A percentile compares a stretch with the other conserved stretches of the same genome.
phyloP scores from a whole-genome alignment of 2,797 vertebrate genomes.

The Sphaeramia orbicularis region DNA sequence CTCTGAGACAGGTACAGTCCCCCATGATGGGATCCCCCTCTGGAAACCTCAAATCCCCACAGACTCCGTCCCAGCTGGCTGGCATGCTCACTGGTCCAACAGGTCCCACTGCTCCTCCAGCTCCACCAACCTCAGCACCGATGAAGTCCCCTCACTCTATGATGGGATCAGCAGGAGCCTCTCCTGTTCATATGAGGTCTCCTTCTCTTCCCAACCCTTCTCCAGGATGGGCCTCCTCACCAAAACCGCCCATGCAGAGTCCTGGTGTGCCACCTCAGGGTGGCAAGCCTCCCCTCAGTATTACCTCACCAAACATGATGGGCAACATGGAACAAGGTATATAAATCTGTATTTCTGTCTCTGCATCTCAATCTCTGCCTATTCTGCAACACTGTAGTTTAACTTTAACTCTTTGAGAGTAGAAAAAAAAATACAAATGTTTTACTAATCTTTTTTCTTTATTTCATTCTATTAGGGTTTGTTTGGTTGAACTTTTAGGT shows the following conservation, averaged over 20 bases:
- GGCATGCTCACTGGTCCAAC: conserved; percentile 95
- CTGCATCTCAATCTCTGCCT: background rate
- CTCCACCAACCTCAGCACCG: conserved; percentile 91
- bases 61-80: conserved; percentile 98
- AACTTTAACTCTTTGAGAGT: too few relatives aligned
- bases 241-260: conserved; percentile 98
- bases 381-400: background rate
- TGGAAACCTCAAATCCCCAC: conserved; percentile 98
- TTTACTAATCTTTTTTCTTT: background rate
- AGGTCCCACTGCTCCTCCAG: conserved; percentile 90
- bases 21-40: conserved; percentile 99
- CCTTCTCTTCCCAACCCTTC: conserved; percentile 98
- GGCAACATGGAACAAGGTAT: conserved; percentile 94
- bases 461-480: too few relatives aligned
- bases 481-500: too few relatives aligned
- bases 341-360: conserved; percentile 14
- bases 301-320: conserved; percentile 98
- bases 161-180: conserved; percentile 98
- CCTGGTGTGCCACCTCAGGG: conserved; percentile 95
- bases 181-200: conserved; percentile 99
- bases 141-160: conserved; percentile 98
- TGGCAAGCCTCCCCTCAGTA: conserved; percentile 92
- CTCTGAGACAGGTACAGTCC: conserved; percentile 97
- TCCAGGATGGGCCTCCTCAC: conserved; percentile 98
- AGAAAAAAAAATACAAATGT: too few relatives aligned